Percentiles rank a stretch among this genome's conserved stretches.
Conservation (phyloP, 2,888 invertebrate genomes). For the Bibio marci region DNA sequence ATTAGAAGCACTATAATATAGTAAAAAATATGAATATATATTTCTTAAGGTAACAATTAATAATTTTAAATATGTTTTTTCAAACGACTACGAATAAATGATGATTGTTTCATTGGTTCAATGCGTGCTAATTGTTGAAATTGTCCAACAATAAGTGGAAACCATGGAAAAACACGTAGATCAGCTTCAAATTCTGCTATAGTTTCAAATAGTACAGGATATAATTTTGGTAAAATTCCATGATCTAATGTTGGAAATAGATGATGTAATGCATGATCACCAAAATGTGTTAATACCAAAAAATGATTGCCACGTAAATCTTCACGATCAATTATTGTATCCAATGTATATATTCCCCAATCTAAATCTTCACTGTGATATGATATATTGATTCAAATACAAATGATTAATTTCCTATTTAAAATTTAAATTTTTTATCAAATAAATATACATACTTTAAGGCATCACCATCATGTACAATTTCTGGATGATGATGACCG, state of each 20-base stretch:
- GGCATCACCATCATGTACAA: slow-evolving; percentile 62
- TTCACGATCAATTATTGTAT: slow-evolving; percentile 52
- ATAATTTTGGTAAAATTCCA: slow-evolving; percentile 44
- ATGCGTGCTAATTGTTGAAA: slow-evolving; percentile 39
- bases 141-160: slow-evolving; percentile 47
- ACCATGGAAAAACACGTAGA: slow-evolving; percentile 32
- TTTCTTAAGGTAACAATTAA: too few relatives aligned
- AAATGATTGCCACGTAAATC: slow-evolving; percentile 49
- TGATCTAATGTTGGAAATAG: slow-evolving; percentile 69
- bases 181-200: slow-evolving; percentile 25
- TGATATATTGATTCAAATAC: neutral
- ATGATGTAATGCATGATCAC: slow-evolving; percentile 64
- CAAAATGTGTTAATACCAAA: slow-evolving; percentile 52
- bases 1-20: too few relatives aligned
- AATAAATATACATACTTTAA: slow-evolving; percentile 32
- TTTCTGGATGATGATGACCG: slow-evolving; percentile 63
- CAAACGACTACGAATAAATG: neutral
- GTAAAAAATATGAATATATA: too few relatives aligned
- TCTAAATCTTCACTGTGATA: slow-evolving; percentile 34
- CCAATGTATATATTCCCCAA: slow-evolving; percentile 63
- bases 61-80: too few relatives aligned
- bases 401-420: too few relatives aligned
- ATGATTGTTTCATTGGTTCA: slow-evolving; percentile 22
- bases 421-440: too few relatives aligned
- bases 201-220: slow-evolving; percentile 33